Evolutionary conservation across 2,113 vertebrate genomes (phyloP).

Genomic region (Procavia capensis): DNA sequence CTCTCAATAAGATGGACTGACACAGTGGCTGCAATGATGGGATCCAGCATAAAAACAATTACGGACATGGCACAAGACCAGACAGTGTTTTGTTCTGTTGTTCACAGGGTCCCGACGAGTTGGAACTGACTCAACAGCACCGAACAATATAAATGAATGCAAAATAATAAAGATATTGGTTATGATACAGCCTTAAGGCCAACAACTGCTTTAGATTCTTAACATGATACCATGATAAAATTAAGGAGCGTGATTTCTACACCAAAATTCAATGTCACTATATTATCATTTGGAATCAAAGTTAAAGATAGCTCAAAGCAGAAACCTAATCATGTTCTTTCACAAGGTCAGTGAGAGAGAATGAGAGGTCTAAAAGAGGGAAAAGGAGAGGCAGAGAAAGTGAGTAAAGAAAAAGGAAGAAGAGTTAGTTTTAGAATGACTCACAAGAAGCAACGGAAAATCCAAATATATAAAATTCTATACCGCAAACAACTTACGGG

Average conservation of each 20-base stretch:
- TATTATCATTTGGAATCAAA: not conserved
- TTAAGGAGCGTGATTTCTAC: not conserved
- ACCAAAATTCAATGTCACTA: not conserved
- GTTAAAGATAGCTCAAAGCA: slow-evolving; percentile 25
- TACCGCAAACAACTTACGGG: slow-evolving; percentile 51
- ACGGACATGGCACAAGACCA: no score
- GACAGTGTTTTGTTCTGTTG: no score
- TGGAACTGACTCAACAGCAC: no score
- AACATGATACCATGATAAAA: not conserved
- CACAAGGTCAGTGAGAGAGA: not conserved
- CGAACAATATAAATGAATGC: slow-evolving; percentile 13
- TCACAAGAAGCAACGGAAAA: slow-evolving; percentile 50
- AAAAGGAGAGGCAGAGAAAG: not conserved
- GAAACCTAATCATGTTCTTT: not conserved
- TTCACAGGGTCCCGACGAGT: no score
- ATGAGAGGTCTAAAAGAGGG: not conserved
- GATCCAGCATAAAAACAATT: no score
- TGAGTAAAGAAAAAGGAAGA: not conserved
- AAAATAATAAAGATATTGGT: not conserved
- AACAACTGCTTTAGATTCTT: slow-evolving; percentile 21
- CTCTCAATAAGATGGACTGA: no score
- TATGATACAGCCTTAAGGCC: not conserved
- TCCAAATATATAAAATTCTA: slow-evolving; percentile 64
- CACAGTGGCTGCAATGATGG: no score
- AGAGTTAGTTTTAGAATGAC: not conserved